Percentiles rank a stretch among this genome's conserved stretches.
phyloP scores from a whole-genome alignment of 2,113 vertebrate species.

The Chrysochloris asiatica region DNA sequence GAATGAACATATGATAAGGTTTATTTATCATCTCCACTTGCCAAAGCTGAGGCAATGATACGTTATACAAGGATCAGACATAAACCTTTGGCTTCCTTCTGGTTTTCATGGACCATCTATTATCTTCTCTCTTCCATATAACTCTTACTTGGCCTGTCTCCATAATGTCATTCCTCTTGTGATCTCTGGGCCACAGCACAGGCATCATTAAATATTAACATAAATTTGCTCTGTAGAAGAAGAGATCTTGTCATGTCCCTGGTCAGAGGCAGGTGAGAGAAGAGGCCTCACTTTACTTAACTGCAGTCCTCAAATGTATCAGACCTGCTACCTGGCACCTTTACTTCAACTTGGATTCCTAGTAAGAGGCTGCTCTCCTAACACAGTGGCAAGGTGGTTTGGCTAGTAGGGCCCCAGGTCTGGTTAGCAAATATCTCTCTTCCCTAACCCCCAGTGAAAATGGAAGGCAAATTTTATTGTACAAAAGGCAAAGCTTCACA shows the following conservation, averaged over 20 bases:
- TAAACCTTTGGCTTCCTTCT: not conserved
- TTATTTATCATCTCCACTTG: not conserved
- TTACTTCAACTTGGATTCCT: not conserved
- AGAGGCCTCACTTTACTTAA: not conserved
- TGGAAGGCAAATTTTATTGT: not conserved
- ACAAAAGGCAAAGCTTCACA: constrained; percentile 25
- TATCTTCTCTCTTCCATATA: not conserved
- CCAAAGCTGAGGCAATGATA: not conserved
- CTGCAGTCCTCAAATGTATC: not conserved
- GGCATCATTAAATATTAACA: not conserved
- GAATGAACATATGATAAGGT: not conserved
- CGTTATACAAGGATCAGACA: not conserved
- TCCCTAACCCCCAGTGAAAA: not conserved
- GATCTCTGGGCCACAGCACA: not conserved
- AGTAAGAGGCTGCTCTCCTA: not conserved
- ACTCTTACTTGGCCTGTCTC: not conserved
- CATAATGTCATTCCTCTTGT: not conserved
- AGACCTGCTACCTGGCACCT: not conserved
- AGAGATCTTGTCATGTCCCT: not conserved
- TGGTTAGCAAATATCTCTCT: not conserved
- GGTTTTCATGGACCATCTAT: not conserved
- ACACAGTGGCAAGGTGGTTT: not conserved
- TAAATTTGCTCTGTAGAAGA: not conserved
- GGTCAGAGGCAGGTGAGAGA: not conserved
- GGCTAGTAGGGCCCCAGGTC: not conserved